Evolutionary conservation across 2,888 invertebrate species (phyloP).

Genomic region (Protonemura montana): DNA sequence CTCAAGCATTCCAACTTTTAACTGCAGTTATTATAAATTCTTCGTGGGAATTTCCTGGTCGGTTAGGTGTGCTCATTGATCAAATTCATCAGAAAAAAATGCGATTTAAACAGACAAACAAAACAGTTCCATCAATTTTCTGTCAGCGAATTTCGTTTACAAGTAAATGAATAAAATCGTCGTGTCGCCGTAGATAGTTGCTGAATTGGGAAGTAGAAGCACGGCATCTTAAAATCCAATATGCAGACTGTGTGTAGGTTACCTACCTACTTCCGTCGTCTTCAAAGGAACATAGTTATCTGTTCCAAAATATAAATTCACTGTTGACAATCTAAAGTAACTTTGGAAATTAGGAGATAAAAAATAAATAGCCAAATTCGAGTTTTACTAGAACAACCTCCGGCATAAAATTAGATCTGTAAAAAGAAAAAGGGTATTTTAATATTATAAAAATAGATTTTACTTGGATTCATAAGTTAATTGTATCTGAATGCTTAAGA

Average conservation of each 20-base stretch:
- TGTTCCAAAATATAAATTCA: neutral
- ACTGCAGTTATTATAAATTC: neutral
- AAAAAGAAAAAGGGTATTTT: too few relatives aligned
- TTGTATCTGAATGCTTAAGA: too few relatives aligned
- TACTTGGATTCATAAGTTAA: too few relatives aligned
- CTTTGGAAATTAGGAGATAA: neutral
- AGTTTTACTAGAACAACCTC: neutral
- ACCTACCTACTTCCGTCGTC: neutral
- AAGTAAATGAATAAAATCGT: constrained; percentile 7
- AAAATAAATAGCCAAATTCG: neutral
- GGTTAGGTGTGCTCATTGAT: neutral
- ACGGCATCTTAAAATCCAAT: neutral
- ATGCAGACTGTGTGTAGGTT: neutral
- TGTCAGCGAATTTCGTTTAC: neutral
- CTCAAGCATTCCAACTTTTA: neutral
- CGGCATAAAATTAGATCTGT: neutral
- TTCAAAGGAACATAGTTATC: neutral
- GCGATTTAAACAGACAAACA: neutral
- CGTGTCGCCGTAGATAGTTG: neutral
- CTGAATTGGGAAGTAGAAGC: neutral
- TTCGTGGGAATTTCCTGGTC: neutral
- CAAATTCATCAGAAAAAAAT: neutral
- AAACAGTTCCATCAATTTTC: neutral
- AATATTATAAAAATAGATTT: too few relatives aligned
- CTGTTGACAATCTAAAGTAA: neutral